Percentiles rank a stretch among this genome's conserved stretches.
phyloP scores from a whole-genome alignment of 2,113 vertebrate species.

The Prietella phreatophila region DNA sequence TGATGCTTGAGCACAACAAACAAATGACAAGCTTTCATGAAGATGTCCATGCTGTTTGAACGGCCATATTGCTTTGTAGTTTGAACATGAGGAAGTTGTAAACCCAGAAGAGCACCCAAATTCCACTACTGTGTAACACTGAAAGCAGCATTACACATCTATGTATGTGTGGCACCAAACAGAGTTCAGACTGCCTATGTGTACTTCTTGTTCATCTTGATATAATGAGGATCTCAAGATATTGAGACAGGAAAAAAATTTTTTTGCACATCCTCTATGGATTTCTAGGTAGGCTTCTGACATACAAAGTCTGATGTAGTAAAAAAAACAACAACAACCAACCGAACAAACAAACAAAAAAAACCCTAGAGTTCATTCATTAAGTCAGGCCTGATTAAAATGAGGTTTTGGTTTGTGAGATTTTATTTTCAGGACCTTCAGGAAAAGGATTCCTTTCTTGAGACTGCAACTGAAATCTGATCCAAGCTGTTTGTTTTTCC shows the following conservation, averaged over 20 bases:
- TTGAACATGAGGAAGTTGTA: neutral
- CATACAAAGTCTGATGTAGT: neutral
- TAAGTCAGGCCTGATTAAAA: neutral
- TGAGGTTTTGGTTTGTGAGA: neutral
- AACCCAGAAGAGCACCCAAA: neutral
- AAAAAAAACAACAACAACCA: neutral
- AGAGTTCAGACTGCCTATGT: neutral
- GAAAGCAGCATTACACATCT: neutral
- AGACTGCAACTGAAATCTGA: slow-evolving; percentile 52
- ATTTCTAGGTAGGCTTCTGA: neutral
- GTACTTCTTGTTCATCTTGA: neutral
- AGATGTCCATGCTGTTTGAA: neutral
- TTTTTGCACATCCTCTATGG: neutral
- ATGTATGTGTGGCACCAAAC: neutral
- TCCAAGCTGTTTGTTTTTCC: slow-evolving; percentile 58
- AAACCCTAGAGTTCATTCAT: neutral
- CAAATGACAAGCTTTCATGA: neutral
- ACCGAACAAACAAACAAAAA: neutral
- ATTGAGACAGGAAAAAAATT: neutral
- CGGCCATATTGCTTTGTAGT: neutral
- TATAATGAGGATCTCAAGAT: neutral
- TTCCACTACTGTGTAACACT: neutral
- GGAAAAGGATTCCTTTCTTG: slow-evolving; percentile 42
- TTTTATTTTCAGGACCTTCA: neutral
- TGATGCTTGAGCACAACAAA: neutral